A percentile compares a stretch with the other conserved stretches of the same genome.
phyloP scores from a whole-genome alignment of 2,113 vertebrate species.

The Triplophysa dalaica region DNA sequence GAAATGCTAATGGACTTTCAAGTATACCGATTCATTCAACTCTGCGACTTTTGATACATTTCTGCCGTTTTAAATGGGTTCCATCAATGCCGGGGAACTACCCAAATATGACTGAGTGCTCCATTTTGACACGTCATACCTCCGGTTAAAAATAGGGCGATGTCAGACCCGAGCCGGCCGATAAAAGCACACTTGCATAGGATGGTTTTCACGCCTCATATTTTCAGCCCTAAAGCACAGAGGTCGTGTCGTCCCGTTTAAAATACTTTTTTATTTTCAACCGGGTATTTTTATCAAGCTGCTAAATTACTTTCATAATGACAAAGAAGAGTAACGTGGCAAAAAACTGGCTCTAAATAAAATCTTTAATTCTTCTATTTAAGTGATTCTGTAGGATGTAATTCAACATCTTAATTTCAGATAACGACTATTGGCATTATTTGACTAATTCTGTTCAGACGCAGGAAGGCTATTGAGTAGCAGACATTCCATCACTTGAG shows the following conservation, averaged over 20 bases:
- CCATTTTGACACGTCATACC: constrained; percentile 49
- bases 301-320: not conserved
- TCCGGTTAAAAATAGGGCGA: constrained; percentile 54
- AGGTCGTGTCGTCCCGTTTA: not conserved
- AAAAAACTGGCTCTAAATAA: not conserved
- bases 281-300: no score
- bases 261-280: not conserved
- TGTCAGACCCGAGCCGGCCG: constrained; percentile 25
- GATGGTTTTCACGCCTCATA: not conserved
- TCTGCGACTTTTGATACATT: not conserved
- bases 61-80: not conserved
- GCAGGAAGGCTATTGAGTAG: not conserved
- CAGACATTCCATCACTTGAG: not conserved
- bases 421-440: no score
- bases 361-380: not conserved
- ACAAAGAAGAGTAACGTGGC: not conserved
- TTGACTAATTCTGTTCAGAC: not conserved
- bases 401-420: not conserved
- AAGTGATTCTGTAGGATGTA: not conserved
- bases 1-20: not conserved
- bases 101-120: constrained; percentile 41
- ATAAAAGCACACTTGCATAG: constrained; percentile 22
- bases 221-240: constrained; percentile 1
- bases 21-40: not conserved
- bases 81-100: constrained; percentile 6